phyloP scores from a whole-genome alignment of 2,113 vertebrate species.

The Cyanistes caeruleus region DNA sequence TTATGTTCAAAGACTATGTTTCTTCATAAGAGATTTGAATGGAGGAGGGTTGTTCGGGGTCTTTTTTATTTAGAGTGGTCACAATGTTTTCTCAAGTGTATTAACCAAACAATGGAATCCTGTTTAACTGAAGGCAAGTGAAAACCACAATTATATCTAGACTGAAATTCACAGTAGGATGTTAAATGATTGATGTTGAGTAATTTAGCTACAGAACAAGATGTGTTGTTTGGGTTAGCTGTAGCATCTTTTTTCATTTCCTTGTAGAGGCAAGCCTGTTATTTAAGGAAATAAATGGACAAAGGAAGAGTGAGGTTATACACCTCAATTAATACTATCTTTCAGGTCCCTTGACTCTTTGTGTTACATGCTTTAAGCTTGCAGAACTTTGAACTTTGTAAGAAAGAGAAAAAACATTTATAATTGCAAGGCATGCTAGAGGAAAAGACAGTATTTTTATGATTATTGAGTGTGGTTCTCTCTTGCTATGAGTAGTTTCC shows the following conservation, averaged over 20 bases:
- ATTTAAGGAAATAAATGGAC: slow-evolving; percentile 51
- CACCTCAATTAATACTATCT: slow-evolving; percentile 41
- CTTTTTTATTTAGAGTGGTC: background rate
- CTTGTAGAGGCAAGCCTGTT: background rate
- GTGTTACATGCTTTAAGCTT: background rate
- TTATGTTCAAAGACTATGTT: background rate
- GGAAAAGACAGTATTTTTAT: background rate
- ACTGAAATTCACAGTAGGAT: background rate
- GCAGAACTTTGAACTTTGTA: background rate
- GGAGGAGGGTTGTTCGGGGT: background rate
- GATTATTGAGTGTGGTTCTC: background rate
- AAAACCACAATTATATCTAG: background rate
- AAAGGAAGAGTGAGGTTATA: slow-evolving; percentile 11
- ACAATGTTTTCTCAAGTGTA: background rate
- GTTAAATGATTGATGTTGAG: slow-evolving; percentile 48
- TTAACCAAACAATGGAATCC: background rate
- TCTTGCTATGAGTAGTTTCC: background rate
- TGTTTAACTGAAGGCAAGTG: background rate
- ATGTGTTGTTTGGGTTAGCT: background rate
- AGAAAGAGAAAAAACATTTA: background rate
- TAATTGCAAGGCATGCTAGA: background rate
- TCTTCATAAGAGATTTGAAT: background rate
- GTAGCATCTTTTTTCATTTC: slow-evolving; percentile 37
- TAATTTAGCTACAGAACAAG: slow-evolving; percentile 46
- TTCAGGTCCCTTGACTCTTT: slow-evolving; percentile 1